Conservation (phyloP, 1,140 invertebrate species). For the Drosophila ercepeae region DNA sequence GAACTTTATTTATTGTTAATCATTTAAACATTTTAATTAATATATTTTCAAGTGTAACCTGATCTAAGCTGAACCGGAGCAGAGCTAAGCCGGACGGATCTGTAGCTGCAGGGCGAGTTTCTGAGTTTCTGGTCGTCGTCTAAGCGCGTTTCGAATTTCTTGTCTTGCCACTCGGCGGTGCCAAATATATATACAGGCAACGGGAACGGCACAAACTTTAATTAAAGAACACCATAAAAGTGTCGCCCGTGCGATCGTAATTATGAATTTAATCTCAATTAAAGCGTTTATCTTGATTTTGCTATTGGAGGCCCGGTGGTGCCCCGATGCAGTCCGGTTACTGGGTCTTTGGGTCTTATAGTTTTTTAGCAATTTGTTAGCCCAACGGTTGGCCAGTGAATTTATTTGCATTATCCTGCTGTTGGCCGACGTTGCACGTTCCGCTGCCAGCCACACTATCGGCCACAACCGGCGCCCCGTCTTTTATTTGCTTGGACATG, state of each 20-base stretch:
- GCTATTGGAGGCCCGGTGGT: constrained; percentile 33
- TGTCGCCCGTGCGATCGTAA: constrained; percentile 80
- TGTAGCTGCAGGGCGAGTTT: constrained; percentile 49
- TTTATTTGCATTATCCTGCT: constrained; percentile 79
- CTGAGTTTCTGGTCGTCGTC: constrained; percentile 32
- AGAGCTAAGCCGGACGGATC: constrained; percentile 29
- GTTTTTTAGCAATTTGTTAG: constrained; percentile 65
- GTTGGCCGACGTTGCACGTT: constrained; percentile 24
- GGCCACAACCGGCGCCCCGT: constrained; percentile 13
- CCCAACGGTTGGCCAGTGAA: constrained; percentile 62
- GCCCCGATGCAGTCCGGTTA: constrained; percentile 1
- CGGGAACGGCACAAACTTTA: constrained; percentile 64
- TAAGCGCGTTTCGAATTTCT: constrained; percentile 76
- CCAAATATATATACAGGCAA: constrained; percentile 12
- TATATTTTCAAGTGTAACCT: background rate
- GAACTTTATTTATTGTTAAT: no score
- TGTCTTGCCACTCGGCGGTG: constrained; percentile 31
- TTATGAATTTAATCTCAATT: constrained; percentile 83
- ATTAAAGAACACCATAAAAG: constrained; percentile 82
- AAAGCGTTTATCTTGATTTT: constrained; percentile 81
- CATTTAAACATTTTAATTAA: background rate
- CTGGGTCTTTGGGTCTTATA: constrained; percentile 18
- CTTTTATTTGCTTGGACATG: constrained; percentile 74
- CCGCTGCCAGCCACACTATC: constrained; percentile 17
- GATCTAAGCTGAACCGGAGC: background rate